A percentile compares a stretch with the other conserved stretches of the same genome.
Conservation (phyloP, 2,888 invertebrate species). For the Hirtodrosophila cameraria region DNA sequence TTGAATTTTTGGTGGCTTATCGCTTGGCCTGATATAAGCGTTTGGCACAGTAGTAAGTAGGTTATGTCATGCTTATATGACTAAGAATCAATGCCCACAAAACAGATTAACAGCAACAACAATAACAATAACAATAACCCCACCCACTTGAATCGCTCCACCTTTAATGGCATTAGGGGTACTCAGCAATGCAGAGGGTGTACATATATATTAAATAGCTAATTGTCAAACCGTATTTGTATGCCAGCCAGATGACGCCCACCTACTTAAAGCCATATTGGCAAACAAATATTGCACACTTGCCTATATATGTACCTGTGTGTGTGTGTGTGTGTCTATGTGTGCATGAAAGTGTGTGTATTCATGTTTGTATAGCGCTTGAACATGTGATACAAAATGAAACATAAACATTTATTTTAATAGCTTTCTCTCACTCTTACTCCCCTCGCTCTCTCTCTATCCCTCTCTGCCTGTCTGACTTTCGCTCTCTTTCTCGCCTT, state of each 20-base stretch:
- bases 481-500: background rate
- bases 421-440: conserved; percentile 17
- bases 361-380: conserved; percentile 10
- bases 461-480: background rate
- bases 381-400: conserved; percentile 50
- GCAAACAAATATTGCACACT: conserved; percentile 18
- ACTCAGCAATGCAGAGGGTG: background rate
- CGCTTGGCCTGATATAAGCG: conserved; percentile 35
- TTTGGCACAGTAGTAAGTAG: conserved; percentile 22
- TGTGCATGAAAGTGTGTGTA: background rate
- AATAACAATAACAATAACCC: conserved; percentile 9
- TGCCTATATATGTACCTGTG: conserved; percentile 4
- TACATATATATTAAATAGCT: conserved; percentile 4
- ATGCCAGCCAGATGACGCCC: conserved; percentile 25
- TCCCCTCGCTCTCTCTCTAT: background rate
- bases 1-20: conserved; percentile 39
- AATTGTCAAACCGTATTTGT: conserved; percentile 38
- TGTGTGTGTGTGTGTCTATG: background rate
- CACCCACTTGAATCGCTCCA: conserved; percentile 24
- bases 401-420: conserved; percentile 51
- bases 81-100: conserved; percentile 27
- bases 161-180: conserved; percentile 7
- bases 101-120: conserved; percentile 37
- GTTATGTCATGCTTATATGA: conserved; percentile 48
- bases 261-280: conserved; percentile 20